Evolutionary conservation across 2,797 vertebrate genomes (phyloP), one percentile per base, ranked within the genome.

Genomic region (Bradypus variegatus): DNA sequence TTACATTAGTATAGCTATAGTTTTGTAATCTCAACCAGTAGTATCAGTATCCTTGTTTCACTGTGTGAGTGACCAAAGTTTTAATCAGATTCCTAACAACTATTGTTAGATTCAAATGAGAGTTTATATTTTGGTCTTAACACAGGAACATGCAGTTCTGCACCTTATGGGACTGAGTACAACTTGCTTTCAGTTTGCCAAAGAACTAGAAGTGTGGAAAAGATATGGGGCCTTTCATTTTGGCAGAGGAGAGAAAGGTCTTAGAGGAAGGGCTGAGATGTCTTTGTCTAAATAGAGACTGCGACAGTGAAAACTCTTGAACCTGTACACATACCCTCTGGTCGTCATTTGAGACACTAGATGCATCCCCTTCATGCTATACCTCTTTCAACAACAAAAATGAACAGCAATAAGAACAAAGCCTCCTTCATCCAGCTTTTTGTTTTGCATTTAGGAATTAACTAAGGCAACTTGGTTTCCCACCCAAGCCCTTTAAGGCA

Each of bases 1-100:
- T 95, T 92, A 53, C 73, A 65, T 79, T 87, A 72, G 81, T 92
- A n/a, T 65, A 91, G 79, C 53, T 89, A n/a, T 9, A 69, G 67
- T 41, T 91, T 6, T 70, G 31, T 62, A 19, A 75, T 94, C 90
- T 85, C 50, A 94, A 21, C 69, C n/a, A 6, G 62, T 90, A 64
- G 65, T 77, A 65, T 36, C 53, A 55, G 8, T 86, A 27, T 90
- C 78, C 36, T 89, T 73, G 1, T 82, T 94, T 91, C 73, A n/a
- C 29, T 62, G 4, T 86, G 21, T 83, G 29, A 94, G 64, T 90
- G 50, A 91, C 65, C n/a, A 83, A 50, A 85, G 12, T 53, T 36
- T 55, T 64, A 88, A 50, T 90, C 77, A 85, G 36, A 84, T 76
- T 89, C 86, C 16, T 79, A 78, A 77, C 70, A 19, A 15, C n/a